Evolutionary conservation across 2,888 invertebrate genomes (phyloP), one percentile per base, ranked within the genome.

Genomic region (Hypselothyrea guttata): DNA sequence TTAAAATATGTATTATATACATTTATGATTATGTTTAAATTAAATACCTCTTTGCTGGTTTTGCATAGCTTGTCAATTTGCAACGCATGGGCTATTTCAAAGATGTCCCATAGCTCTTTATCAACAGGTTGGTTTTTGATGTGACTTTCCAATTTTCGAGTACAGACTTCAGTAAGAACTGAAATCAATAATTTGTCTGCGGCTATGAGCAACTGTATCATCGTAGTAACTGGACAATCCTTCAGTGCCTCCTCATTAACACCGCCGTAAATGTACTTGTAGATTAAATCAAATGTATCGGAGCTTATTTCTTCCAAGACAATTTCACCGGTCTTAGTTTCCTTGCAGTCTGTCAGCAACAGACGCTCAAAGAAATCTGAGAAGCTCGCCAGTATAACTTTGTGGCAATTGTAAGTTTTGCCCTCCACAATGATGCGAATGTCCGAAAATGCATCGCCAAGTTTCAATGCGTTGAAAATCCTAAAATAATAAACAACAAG

Each of bases 351-450:
- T 1, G 42, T 28, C 1, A 13, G 2, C 12, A 42, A 8, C 7
- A 42, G n/a, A 11, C 42, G 30, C 16, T 16, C 31, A 31, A 42
- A 42, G 42, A 11, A 42, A 16, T 42, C 11, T 1, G 42, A 42
- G 11, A n/a, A 15, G 30, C 7, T 7, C 7, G 7, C 7, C 13
- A 42, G 12, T n/a, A 42, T 30, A 13, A 42, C 11, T 31, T 42
- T 42, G 16, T 42, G 42, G 16, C 42, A 42, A 7, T 42, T 16
- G 7, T 42, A 31, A 0, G 31, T 28, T 9, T 42, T 30, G 16
- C 8, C 31, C 3, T 42, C 31, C 7, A 42, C 42, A 7, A 42
- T 9, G 16, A 42, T 5, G 15, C 4, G 7, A 16, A 42, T 16
- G 13, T 42, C 42, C 1, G 16, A 0, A 4, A 37, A 37, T 9